Percentiles rank a stretch among this genome's conserved stretches.
Evolutionary conservation across 2,113 vertebrate species (phyloP).

Genomic region (Ondatra zibethicus): DNA sequence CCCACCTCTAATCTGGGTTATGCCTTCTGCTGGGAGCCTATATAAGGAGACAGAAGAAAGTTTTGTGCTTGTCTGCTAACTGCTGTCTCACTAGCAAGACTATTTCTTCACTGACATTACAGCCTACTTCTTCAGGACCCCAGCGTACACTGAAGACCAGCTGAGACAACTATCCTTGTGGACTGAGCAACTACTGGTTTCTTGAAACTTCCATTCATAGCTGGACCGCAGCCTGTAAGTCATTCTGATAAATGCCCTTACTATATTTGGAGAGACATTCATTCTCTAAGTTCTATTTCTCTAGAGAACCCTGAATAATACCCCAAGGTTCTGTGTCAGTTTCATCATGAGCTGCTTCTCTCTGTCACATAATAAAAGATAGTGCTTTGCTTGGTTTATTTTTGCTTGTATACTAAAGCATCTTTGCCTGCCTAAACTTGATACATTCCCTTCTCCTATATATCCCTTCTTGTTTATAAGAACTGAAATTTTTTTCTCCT

Average conservation of each 20-base stretch:
- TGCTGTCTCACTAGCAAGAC: not conserved
- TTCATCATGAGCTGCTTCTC: not conserved
- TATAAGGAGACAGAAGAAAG: not conserved
- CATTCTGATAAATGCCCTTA: not conserved
- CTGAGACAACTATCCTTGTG: not conserved
- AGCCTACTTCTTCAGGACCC: not conserved
- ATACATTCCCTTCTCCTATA: not conserved
- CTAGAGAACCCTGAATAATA: not conserved
- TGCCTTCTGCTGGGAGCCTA: not conserved
- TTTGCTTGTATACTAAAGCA: slow-evolving; percentile 38
- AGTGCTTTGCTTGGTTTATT: not conserved
- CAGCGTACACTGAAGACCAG: not conserved
- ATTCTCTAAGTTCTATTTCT: not conserved
- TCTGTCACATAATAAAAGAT: not conserved
- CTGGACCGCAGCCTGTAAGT: not conserved
- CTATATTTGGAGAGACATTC: not conserved
- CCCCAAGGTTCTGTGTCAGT: not conserved
- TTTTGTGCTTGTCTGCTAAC: not conserved
- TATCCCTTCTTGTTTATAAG: slow-evolving; percentile 28
- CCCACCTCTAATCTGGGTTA: not conserved
- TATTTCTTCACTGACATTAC: not conserved
- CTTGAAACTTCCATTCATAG: not conserved
- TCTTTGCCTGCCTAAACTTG: not conserved
- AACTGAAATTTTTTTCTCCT: not conserved
- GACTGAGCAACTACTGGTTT: not conserved